Conservation (phyloP, 2,888 invertebrate genomes). For the Escarpia spicata region DNA sequence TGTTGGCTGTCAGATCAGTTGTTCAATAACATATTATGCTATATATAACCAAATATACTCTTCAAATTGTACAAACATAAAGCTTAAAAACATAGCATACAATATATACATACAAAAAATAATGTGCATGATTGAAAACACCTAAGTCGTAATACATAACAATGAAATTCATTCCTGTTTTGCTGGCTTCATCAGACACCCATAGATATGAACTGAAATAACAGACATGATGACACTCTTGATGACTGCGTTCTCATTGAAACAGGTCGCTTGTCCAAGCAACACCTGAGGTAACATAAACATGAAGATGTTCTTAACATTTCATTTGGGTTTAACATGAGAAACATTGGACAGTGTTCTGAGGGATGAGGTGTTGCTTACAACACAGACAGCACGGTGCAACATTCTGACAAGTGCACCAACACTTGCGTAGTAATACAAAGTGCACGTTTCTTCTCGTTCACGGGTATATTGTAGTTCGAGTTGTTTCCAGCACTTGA, state of each 20-base stretch:
- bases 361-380: background rate
- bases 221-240: too few species aligned
- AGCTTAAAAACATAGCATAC: conserved; percentile 4
- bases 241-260: too few species aligned
- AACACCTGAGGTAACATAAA: too few species aligned
- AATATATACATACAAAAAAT: background rate
- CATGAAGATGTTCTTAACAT: too few species aligned
- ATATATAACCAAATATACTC: too few species aligned
- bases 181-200: background rate
- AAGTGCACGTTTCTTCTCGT: background rate
- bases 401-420: background rate
- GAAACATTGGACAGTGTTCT: background rate
- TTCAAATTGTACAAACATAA: background rate
- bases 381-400: background rate
- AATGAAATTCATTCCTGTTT: background rate
- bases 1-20: too few species aligned
- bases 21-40: too few species aligned
- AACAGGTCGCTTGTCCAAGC: too few species aligned
- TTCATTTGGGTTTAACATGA: too few species aligned
- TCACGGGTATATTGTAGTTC: background rate
- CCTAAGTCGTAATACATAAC: background rate
- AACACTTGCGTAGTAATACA: background rate
- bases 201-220: background rate
- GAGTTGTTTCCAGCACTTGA: too few species aligned
- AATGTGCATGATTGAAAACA: background rate